Conservation (phyloP, 2,797 vertebrate genomes). For the Taenioides sp. region DNA sequence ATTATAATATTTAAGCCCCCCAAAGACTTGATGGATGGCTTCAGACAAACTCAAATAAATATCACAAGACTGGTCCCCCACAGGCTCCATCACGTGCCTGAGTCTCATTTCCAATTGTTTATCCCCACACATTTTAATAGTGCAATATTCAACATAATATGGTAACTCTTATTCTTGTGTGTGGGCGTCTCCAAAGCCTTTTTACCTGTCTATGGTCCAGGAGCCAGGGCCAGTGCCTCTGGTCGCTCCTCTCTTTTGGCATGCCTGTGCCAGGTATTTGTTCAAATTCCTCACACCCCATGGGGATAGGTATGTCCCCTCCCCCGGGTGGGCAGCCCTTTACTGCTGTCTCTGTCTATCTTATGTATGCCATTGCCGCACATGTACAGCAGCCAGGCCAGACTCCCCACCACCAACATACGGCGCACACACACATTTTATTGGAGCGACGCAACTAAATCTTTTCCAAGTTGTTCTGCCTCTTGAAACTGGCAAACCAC, state of each 20-base stretch:
- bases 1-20: constrained; percentile 39
- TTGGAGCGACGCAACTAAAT: constrained; percentile 61
- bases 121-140: constrained; percentile 16
- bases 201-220: constrained; percentile 49
- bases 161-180: constrained; percentile 3
- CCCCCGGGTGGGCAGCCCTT: constrained; percentile 55
- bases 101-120: constrained; percentile 30
- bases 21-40: constrained; percentile 45
- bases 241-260: constrained; percentile 73
- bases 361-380: constrained; percentile 57
- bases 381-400: constrained; percentile 56
- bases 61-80: constrained; percentile 18
- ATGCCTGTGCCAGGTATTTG: constrained; percentile 84
- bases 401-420: constrained; percentile 46
- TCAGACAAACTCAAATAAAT: constrained; percentile 57
- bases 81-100: constrained; percentile 7
- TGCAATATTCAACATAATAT: constrained; percentile 1
- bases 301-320: constrained; percentile 81
- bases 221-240: constrained; percentile 32
- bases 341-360: constrained; percentile 80
- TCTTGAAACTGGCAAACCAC: constrained; percentile 62
- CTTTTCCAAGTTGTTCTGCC: constrained; percentile 59
- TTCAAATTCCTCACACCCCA: constrained; percentile 85
- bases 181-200: constrained; percentile 31
- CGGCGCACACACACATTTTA: constrained; percentile 48